Evolutionary conservation across 2,797 vertebrate species (phyloP).

Genomic region (Anolis apletophallus): DNA sequence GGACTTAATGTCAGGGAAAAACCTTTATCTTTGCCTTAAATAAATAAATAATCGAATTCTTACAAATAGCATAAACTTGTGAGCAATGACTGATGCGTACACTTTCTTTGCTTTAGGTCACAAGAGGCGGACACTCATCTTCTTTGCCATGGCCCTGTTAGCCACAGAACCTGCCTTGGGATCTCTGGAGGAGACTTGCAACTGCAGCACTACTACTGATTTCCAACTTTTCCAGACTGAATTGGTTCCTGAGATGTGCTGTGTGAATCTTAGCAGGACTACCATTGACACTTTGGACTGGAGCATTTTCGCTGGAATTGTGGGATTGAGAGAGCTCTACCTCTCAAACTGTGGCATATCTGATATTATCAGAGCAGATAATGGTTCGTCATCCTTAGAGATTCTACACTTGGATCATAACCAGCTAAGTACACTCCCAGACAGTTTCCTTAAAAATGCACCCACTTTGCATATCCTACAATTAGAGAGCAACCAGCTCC

Average conservation of each 20-base stretch:
- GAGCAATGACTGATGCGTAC: slow-evolving; percentile 30
- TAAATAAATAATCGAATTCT: not conserved
- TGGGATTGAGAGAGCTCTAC: slow-evolving; percentile 80
- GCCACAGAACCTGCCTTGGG: slow-evolving; percentile 55
- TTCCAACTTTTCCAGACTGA: slow-evolving; percentile 73
- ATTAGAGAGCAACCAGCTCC: slow-evolving; percentile 82
- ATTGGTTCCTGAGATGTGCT: slow-evolving; percentile 77
- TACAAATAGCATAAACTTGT: not conserved
- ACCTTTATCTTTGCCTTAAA: too few species aligned
- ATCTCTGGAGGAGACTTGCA: slow-evolving; percentile 67
- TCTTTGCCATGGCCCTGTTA: slow-evolving; percentile 65
- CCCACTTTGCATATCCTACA: slow-evolving; percentile 80
- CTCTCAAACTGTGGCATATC: slow-evolving; percentile 84
- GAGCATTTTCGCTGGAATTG: slow-evolving; percentile 75
- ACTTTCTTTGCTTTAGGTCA: slow-evolving; percentile 54
- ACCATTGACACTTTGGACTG: slow-evolving; percentile 79
- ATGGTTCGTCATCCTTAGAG: slow-evolving; percentile 65
- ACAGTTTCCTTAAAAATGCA: slow-evolving; percentile 80
- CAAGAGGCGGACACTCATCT: slow-evolving; percentile 66
- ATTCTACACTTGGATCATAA: slow-evolving; percentile 83
- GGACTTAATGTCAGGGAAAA: too few species aligned
- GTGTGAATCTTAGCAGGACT: slow-evolving; percentile 87
- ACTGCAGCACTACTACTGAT: slow-evolving; percentile 78
- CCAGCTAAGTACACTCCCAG: slow-evolving; percentile 79
- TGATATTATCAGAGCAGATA: slow-evolving; percentile 53